These are phyloP conservation scores for Drosophila virilis DNA, from an alignment of 1,140 invertebrate genomes.

Conservation along the genomic window DNA sequence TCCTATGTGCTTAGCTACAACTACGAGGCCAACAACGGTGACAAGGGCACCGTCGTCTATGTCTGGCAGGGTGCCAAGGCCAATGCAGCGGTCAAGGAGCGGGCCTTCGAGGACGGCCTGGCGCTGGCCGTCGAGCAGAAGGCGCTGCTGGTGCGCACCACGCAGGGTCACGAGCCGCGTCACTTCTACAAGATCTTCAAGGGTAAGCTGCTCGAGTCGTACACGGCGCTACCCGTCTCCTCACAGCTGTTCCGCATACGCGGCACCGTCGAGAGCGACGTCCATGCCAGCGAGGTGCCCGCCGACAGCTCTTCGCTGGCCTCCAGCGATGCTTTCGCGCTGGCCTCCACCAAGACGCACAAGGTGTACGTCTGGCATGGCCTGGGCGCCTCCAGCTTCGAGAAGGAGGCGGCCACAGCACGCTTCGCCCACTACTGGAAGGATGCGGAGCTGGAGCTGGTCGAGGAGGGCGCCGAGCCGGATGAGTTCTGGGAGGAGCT, in stretches of 20 bases:
- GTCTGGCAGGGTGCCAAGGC: constrained; percentile 87
- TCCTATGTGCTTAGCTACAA: constrained; percentile 91
- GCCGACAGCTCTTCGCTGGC: constrained; percentile 87
- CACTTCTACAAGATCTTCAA: constrained; percentile 92
- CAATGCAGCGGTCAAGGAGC: constrained; percentile 52
- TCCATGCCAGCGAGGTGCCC: constrained; percentile 87
- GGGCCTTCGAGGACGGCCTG: constrained; percentile 88
- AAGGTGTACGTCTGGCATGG: constrained; percentile 89
- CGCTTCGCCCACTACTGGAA: constrained; percentile 85
- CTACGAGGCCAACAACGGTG: constrained; percentile 85
- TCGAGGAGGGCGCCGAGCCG: constrained; percentile 90
- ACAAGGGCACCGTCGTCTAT: constrained; percentile 88
- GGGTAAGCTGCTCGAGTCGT: constrained; percentile 88
- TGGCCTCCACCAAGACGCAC: constrained; percentile 87
- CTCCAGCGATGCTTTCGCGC: constrained; percentile 90
- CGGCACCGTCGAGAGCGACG: constrained; percentile 87
- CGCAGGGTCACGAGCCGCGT: constrained; percentile 89
- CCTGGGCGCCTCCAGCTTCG: constrained; percentile 88
- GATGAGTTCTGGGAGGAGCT: constrained; percentile 90
- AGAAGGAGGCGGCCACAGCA: constrained; percentile 87
- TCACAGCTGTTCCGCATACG: constrained; percentile 89
- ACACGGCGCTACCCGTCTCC: constrained; percentile 87
- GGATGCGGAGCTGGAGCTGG: constrained; percentile 84
- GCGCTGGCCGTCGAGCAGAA: constrained; percentile 86
- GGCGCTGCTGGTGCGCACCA: constrained; percentile 88